Base-by-base conservation (phyloP, 2,113 vertebrate genomes). In the Microcebus tavaratra region DNA sequence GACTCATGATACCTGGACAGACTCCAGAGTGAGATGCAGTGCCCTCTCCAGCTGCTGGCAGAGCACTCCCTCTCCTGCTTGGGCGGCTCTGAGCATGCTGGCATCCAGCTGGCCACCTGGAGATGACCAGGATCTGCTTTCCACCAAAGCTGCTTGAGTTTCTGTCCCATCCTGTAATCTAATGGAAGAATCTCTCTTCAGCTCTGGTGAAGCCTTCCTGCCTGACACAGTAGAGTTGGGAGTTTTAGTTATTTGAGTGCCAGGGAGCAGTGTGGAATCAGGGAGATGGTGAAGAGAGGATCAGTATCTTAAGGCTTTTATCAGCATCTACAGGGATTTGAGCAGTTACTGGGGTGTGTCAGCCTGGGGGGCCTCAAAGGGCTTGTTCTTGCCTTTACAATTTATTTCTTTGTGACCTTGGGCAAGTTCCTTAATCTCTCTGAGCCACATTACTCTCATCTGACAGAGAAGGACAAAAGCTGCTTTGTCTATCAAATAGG, bases 1-100 rank as follows among this genome's bases (percentile, higher is more conserved):
- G 97, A 90, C 91, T 97, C 96, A 84, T 76, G 94, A 59, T 84
- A 59, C 61, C 75, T 87, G 87, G 96, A 57, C 31, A 42, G 90
- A 87, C 29, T 92, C 79, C 95, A 89, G 70, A 48, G 63, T 0
- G 29, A 92, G 72, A 6, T 11, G 34, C 31, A 25, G 55, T 67
- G 48, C 55, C 81, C 48, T 80, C 59, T 88, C 59, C 55, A 18
- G 93, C 72, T 68, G 72, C 86, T 53, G 29, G 68, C 36, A 48
- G 79, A 53, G 36, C 59, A 3, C 15, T 17, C 42, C 59, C 15
- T 8, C 45, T 61, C 81, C 39, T 72, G 61, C 34, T 5, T 31
- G 29, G 88, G 8, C 0, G 1, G 42, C 76, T 39, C 84, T 67
- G 45, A 72, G 95, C 59, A 1, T 1, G 2, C 79, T 48, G 21